phyloP scores from a whole-genome alignment of 2,888 invertebrate genomes.

The Hirtodrosophila trivittata region DNA sequence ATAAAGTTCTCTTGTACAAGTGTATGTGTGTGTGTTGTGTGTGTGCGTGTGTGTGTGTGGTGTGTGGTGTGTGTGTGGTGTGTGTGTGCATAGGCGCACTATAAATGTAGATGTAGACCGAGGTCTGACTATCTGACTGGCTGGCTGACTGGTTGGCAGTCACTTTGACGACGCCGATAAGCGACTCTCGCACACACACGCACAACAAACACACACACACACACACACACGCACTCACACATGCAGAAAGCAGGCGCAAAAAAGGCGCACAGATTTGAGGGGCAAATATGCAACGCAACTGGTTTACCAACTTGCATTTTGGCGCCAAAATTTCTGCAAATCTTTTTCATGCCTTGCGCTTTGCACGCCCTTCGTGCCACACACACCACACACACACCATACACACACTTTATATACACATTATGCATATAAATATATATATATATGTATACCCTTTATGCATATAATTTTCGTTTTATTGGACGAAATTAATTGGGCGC shows the following conservation, averaged over 20 bases:
- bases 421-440: constrained; percentile 5
- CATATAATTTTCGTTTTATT: constrained; percentile 74
- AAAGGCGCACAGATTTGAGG: constrained; percentile 65
- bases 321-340: constrained; percentile 82
- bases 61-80: constrained; percentile 29
- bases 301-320: constrained; percentile 81
- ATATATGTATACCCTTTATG: constrained; percentile 55
- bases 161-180: constrained; percentile 64
- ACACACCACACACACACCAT: constrained; percentile 26
- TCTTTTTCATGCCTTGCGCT: constrained; percentile 68
- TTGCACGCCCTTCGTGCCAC: constrained; percentile 68
- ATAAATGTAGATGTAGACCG: constrained; percentile 70
- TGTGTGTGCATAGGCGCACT: constrained; percentile 42
- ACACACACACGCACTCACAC: constrained; percentile 16
- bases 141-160: constrained; percentile 33
- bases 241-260: constrained; percentile 20
- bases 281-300: constrained; percentile 75
- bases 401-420: neutral
- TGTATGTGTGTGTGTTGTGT: constrained; percentile 34
- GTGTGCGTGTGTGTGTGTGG: constrained; percentile 23
- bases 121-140: constrained; percentile 47
- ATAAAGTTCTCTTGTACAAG: constrained; percentile 60
- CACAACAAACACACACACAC: constrained; percentile 17
- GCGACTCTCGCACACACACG: constrained; percentile 39
- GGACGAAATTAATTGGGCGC: constrained; percentile 76